These are phyloP conservation scores for Sphaeridia pumilis DNA, from an alignment of 2,888 invertebrate genomes.

Conservation along the genomic window DNA sequence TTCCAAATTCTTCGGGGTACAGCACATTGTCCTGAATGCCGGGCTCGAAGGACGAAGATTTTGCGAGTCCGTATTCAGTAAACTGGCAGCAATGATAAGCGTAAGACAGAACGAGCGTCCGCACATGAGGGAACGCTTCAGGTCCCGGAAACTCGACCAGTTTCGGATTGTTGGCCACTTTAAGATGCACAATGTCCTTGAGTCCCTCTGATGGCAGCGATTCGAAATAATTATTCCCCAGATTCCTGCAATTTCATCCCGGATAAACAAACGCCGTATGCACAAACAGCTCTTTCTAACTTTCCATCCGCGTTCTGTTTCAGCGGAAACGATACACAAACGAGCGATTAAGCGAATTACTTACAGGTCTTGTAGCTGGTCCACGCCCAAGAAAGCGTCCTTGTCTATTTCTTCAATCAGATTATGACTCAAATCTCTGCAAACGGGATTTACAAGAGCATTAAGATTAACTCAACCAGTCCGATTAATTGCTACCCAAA, in stretches of 20 bases:
- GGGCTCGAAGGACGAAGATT: constrained; percentile 13
- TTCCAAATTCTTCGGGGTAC: constrained; percentile 45
- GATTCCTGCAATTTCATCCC: constrained; percentile 67
- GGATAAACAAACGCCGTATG: too few species aligned
- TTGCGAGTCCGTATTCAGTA: constrained; percentile 32
- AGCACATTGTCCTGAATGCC: constrained; percentile 50
- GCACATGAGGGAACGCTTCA: constrained; percentile 71
- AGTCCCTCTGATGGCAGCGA: constrained; percentile 70
- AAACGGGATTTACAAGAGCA: too few species aligned
- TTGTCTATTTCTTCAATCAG: constrained; percentile 69
- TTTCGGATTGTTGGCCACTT: constrained; percentile 83
- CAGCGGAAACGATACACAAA: too few species aligned
- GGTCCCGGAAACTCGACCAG: constrained; percentile 77
- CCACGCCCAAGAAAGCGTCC: constrained; percentile 66
- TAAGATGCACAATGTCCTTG: constrained; percentile 65
- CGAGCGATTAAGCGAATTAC: too few species aligned
- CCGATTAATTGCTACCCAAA: too few species aligned
- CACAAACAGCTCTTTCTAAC: too few species aligned
- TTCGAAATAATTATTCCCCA: constrained; percentile 79
- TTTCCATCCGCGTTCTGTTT: too few species aligned
- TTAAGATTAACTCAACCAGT: too few species aligned
- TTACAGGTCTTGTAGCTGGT: constrained; percentile 75
- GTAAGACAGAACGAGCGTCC: constrained; percentile 74
- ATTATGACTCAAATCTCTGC: constrained; percentile 80
- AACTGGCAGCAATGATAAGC: constrained; percentile 95